Evolutionary conservation across 1,140 invertebrate genomes (phyloP).

Genomic region (Odontomachus brunneus): DNA sequence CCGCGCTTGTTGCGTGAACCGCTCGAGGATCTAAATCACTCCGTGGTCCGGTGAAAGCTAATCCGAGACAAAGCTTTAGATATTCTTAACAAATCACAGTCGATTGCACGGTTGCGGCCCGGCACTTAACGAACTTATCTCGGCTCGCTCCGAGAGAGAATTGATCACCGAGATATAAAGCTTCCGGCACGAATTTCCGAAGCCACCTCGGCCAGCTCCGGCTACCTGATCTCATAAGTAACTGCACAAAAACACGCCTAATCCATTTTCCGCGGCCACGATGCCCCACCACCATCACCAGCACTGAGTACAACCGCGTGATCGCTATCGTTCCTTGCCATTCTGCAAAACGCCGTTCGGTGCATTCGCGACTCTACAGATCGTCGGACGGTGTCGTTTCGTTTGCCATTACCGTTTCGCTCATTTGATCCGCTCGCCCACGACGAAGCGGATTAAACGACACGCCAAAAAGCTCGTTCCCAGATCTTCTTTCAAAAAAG

Average conservation of each 20-base stretch:
- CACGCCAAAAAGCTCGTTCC: slow-evolving; percentile 9
- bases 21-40: slow-evolving; percentile 36
- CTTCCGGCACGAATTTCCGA: slow-evolving; percentile 71
- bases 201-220: slow-evolving; percentile 41
- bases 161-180: slow-evolving; percentile 65
- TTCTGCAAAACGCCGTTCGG: slow-evolving; percentile 7
- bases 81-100: slow-evolving; percentile 68
- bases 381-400: slow-evolving; percentile 4
- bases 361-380: slow-evolving; percentile 36
- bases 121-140: slow-evolving; percentile 70
- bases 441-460: slow-evolving; percentile 21
- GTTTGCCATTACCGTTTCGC: neutral
- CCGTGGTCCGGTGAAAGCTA: slow-evolving; percentile 54
- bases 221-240: slow-evolving; percentile 64
- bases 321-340: slow-evolving; percentile 59
- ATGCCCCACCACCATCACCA: neutral
- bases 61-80: slow-evolving; percentile 58
- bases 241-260: slow-evolving; percentile 72
- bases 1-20: slow-evolving; percentile 42
- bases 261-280: slow-evolving; percentile 66
- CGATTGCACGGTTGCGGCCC: slow-evolving; percentile 67
- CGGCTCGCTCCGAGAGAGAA: slow-evolving; percentile 57
- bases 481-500: slow-evolving; percentile 20
- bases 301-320: slow-evolving; percentile 13
- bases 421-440: neutral